Evolutionary conservation across 2,113 vertebrate species (phyloP).

Genomic region (Lasiurus borealis): DNA sequence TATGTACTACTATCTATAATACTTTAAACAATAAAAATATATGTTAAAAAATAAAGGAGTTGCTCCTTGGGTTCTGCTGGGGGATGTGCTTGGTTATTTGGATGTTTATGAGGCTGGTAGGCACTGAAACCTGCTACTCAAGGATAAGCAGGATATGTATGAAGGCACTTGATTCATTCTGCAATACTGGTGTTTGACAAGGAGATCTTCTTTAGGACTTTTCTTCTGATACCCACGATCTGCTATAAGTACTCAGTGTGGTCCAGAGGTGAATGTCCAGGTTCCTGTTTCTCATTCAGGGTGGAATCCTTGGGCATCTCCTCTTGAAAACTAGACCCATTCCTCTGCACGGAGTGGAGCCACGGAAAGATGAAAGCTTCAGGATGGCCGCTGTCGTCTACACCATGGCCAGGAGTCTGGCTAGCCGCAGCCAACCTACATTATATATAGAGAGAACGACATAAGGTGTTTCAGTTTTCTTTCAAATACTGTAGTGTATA

Average conservation of each 20-base stretch:
- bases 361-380: rapidly evolving
- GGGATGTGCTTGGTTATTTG: no score
- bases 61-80: no score
- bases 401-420: rapidly evolving
- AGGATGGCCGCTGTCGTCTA: rapidly evolving
- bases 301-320: not conserved
- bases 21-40: no score
- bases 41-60: no score
- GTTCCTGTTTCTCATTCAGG: not conserved
- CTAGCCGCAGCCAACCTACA: rapidly evolving
- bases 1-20: no score
- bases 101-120: no score
- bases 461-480: slow-evolving; percentile 53
- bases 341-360: rapidly evolving
- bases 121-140: no score
- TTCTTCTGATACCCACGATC: not conserved
- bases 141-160: no score
- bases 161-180: no score
- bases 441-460: slow-evolving; percentile 37
- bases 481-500: slow-evolving; percentile 67
- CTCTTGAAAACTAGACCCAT: not conserved
- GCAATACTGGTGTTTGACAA: no score
- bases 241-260: rapidly evolving
- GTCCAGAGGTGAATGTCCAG: not conserved
- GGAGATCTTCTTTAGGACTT: not conserved